A percentile compares a stretch with the other conserved stretches of the same genome.
phyloP scores from a whole-genome alignment of 1,140 invertebrate genomes.

The Choristoneura fumiferana region DNA sequence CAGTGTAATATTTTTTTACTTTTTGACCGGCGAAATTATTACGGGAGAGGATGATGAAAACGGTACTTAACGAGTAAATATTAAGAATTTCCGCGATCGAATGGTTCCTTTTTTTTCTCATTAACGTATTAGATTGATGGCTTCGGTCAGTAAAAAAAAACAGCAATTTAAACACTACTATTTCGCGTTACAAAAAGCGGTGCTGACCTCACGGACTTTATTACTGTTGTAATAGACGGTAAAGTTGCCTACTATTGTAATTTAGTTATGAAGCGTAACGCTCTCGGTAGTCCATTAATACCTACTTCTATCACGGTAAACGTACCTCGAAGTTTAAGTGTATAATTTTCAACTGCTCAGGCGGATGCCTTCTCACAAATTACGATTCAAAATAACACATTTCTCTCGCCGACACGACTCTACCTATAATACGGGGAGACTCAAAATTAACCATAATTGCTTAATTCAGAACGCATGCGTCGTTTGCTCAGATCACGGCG shows the following conservation, averaged over 20 bases:
- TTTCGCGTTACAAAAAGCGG: neutral
- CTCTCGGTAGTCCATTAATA: slow-evolving; percentile 28
- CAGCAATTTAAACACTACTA: neutral
- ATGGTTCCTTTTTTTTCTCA: too few species aligned
- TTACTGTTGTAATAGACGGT: slow-evolving; percentile 8
- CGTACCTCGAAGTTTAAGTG: slow-evolving; percentile 24
- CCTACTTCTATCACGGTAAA: slow-evolving; percentile 22
- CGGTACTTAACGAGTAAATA: too few species aligned
- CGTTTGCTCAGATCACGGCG: slow-evolving; percentile 56
- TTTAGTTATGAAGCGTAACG: slow-evolving; percentile 20
- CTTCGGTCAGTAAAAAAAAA: neutral
- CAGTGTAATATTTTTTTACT: too few species aligned
- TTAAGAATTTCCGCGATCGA: too few species aligned
- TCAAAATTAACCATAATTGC: slow-evolving; percentile 77
- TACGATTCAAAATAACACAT: slow-evolving; percentile 76
- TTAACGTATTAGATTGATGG: too few species aligned
- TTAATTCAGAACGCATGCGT: slow-evolving; percentile 69
- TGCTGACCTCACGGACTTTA: neutral
- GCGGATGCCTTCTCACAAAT: slow-evolving; percentile 74
- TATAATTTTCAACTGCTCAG: slow-evolving; percentile 74
- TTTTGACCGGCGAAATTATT: too few species aligned
- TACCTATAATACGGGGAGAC: slow-evolving; percentile 54
- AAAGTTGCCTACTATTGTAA: slow-evolving; percentile 8
- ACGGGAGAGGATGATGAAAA: too few species aligned
- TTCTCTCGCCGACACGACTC: slow-evolving; percentile 59